Base-by-base conservation (phyloP, 1,140 invertebrate genomes). In the Atopsyche davidsoni region DNA sequence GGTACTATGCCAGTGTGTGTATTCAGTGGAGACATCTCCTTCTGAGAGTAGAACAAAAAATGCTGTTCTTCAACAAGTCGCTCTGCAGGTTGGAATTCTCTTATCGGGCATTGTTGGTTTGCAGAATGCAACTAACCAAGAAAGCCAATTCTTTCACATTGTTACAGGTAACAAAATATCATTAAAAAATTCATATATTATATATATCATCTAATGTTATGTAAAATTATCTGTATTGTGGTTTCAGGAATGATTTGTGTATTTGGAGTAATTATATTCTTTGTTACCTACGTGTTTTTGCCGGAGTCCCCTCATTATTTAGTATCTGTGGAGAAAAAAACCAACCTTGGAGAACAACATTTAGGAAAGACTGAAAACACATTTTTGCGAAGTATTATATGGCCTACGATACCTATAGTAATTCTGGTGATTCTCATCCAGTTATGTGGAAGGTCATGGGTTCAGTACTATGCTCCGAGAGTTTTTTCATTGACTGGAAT, bases 101-200 rank as follows among this genome's bases (percentile, higher is more conserved):
- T 22, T 40, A 3, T 48, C 46, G 2, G 46, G 24, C 6, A 4
- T 48, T 4, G 38, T 40, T n/a, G 46, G 46, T 31, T 18, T 48
- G 18, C 46, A 48, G 13, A 48, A 48, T 41, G 38, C 46, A 10
- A 48, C 46, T 2, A 40, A 40, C 18, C 46, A 48, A 17, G 18
- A 16, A 14, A 48, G 24, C 18, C 46, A 48, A 9, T 48, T 41
- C 16, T 48, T 48, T 11, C 24, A 48, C 17, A 31, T 41, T 3
- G 7, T 48, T 16, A 40, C 46, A 28, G 46, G 46, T 48, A 4
- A 28, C n/a, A 7, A 28, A 28, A 28, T 28, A 28, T 28, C 24
- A 28, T 7, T 28, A 7, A 28, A 28, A 28, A 6, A 28, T 28
- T n/a, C 6, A 28, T 28, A 7, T n/a, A 28, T 7, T 7, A 28